Percentiles rank a stretch among this genome's conserved stretches.
Evolutionary conservation across 1,140 invertebrate species (phyloP).

Genomic region (Agraylea sexmaculata): DNA sequence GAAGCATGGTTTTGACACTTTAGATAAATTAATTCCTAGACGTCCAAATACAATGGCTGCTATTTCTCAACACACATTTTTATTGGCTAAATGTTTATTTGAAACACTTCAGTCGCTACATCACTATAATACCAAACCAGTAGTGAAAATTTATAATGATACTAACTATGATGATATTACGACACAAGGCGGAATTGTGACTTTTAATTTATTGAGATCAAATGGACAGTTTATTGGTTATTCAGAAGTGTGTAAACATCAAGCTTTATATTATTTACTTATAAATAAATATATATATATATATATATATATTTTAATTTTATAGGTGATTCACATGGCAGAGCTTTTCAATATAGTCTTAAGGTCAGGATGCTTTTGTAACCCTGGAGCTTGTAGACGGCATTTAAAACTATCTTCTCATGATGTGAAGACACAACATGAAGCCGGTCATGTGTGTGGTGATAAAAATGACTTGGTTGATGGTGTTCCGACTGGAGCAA

Average conservation of each 20-base stretch:
- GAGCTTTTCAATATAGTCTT: conserved; percentile 76
- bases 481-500: conserved; percentile 80
- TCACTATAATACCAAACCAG: conserved; percentile 62
- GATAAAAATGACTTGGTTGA: conserved; percentile 82
- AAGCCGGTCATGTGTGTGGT: conserved; percentile 85
- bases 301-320: conserved; percentile 15
- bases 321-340: conserved; percentile 78
- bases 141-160: conserved; percentile 64
- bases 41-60: conserved; percentile 47
- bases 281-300: conserved; percentile 4
- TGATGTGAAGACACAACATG: conserved; percentile 64
- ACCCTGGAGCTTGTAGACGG: conserved; percentile 86
- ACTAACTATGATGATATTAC: conserved; percentile 48
- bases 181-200: conserved; percentile 74
- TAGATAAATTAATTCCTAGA: conserved; percentile 44
- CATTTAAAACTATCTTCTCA: conserved; percentile 58
- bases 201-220: conserved; percentile 75
- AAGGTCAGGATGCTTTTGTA: conserved; percentile 92
- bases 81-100: conserved; percentile 63
- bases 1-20: conserved; percentile 65
- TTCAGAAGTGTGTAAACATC: conserved; percentile 52
- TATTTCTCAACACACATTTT: conserved; percentile 65
- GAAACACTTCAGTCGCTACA: conserved; percentile 47
- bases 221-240: conserved; percentile 77
- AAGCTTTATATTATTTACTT: conserved; percentile 27